Evolutionary conservation across 2,113 vertebrate species (phyloP).

Genomic region (Pelvicachromis taeniatus): DNA sequence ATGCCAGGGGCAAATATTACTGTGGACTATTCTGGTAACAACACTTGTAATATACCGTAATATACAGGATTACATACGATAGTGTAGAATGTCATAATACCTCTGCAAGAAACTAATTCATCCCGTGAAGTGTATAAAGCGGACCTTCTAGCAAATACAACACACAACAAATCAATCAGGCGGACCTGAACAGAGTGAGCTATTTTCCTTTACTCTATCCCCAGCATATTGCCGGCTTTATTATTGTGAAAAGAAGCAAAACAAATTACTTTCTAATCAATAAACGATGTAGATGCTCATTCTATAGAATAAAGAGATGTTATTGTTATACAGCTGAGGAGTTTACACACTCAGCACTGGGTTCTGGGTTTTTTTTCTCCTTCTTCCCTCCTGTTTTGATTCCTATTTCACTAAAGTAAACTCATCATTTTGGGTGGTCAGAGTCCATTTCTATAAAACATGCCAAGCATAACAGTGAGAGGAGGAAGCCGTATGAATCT

Average conservation of each 20-base stretch:
- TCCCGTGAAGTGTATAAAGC: background rate
- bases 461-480: background rate
- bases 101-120: background rate
- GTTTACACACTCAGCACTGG: background rate
- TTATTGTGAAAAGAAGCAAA: background rate
- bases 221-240: background rate
- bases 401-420: background rate
- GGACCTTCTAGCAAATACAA: background rate
- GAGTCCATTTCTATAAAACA: background rate
- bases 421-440: background rate
- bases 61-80: background rate
- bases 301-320: background rate
- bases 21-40: background rate
- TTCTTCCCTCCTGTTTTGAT: background rate
- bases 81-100: background rate
- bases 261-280: background rate
- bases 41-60: background rate
- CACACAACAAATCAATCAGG: background rate
- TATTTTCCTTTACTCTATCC: background rate
- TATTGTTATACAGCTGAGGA: background rate
- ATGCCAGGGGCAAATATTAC: background rate
- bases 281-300: background rate
- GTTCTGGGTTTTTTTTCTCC: background rate
- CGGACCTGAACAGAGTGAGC: background rate
- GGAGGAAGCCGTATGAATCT: background rate